phyloP scores from a whole-genome alignment of 1,140 invertebrate genomes.

The Reticulitermes speratus region DNA sequence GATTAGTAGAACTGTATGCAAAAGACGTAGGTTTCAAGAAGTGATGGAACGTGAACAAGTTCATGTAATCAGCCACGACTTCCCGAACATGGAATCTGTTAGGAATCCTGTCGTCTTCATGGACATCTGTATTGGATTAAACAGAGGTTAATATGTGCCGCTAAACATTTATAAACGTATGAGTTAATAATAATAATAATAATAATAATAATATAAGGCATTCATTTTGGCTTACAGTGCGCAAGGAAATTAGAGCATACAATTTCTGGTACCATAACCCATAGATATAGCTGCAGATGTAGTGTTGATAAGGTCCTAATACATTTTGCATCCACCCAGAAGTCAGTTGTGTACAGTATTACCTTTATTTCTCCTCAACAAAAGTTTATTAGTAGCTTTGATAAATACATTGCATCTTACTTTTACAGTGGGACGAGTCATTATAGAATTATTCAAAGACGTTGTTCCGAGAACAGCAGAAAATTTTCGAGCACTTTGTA shows the following conservation, averaged over 20 bases:
- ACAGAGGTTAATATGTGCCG: constrained; percentile 49
- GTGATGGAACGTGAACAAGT: not conserved
- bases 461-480: constrained; percentile 86
- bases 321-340: too few species aligned
- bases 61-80: not conserved
- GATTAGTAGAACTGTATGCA: not conserved
- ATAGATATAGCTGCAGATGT: too few species aligned
- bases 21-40: not conserved
- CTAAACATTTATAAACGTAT: too few species aligned
- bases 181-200: too few species aligned
- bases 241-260: too few species aligned
- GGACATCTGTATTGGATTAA: constrained; percentile 65
- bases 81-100: not conserved
- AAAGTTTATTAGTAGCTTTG: not conserved
- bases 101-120: constrained; percentile 62
- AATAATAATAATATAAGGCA: too few species aligned
- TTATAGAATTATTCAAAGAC: constrained; percentile 80
- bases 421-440: constrained; percentile 70
- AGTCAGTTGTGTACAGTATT: too few species aligned
- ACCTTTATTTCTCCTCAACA: too few species aligned
- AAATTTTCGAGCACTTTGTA: constrained; percentile 89
- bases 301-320: too few species aligned
- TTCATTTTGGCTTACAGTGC: too few species aligned
- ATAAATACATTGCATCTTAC: constrained; percentile 38
- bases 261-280: too few species aligned